Base-by-base conservation (phyloP, 2,888 invertebrate genomes). In the Eurytoma californica region DNA sequence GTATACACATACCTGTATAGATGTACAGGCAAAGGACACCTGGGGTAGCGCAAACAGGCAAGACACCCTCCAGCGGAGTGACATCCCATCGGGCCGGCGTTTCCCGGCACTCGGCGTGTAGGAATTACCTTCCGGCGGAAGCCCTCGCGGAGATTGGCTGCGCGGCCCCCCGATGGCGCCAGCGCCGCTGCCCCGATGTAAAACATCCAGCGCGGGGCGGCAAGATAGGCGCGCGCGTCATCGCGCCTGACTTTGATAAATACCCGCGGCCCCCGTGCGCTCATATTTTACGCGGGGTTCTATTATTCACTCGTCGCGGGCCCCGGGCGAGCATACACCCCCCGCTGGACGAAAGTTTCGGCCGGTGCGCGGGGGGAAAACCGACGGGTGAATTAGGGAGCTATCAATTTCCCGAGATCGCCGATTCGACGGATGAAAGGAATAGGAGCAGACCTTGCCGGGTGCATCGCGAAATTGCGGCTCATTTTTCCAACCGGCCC, bases 231-330 rank as follows among this genome's bases (percentile, higher is more conserved):
- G 75, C 67, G 14, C 53, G 67, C 75, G 60, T 75, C 75, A 68
- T 75, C 51, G 75, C 60, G 30, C 57, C 20, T 60, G 75, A 75
- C 75, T 75, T 61, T 75, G 75, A 75, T 68, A 60, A 75, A 75
- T 75, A 63, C 39, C 3, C 51, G 55, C 5, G 58, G 20, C 28
- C 18, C 18, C 20, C 61, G 65, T 20, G 30, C n/a, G 61, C 47
- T 67, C 67, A 75, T 75, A 75, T 75, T 68, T 68, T 60, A 75
- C 58, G 13, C 30, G 75, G 30, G 16, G n/a, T 18, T 67, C 68
- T 60, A 68, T 68, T 75, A 68, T 60, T 67, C 75, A 75, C 53
- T 30, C 55, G 28, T 9, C 28, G 30, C 49, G 39, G 61, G 39
- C 1, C 4, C 39, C 39, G 18, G 39, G n/a, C 18, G 39, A 63